Conservation (phyloP, 2,888 invertebrate species). For the Synergus itoensis region DNA sequence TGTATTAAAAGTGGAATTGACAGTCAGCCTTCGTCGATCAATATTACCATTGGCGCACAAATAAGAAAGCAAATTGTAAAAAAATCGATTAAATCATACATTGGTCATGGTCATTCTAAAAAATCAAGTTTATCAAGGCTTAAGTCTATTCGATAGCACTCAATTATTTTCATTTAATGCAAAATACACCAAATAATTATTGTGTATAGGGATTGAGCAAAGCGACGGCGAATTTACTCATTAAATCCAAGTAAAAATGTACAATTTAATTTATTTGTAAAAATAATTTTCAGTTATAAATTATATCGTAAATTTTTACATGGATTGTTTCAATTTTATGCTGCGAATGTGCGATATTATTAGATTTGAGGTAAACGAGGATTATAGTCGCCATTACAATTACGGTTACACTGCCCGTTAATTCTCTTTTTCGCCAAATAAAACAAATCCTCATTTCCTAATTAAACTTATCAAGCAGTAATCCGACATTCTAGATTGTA, state of each 20-base stretch:
- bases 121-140: background rate
- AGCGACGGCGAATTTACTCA: background rate
- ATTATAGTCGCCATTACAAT: slow-evolving; percentile 26
- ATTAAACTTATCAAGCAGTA: background rate
- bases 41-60: slow-evolving; percentile 59
- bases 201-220: background rate
- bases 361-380: slow-evolving; percentile 3
- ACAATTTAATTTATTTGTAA: background rate
- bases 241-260: background rate
- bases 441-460: background rate
- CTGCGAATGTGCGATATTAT: slow-evolving; percentile 14
- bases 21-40: slow-evolving; percentile 58
- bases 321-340: background rate
- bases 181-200: slow-evolving; percentile 1
- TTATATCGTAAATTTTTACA: no score
- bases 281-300: background rate
- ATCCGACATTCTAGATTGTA: background rate
- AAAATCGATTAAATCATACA: background rate
- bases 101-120: background rate
- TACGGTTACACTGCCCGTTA: slow-evolving; percentile 29
- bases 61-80: slow-evolving; percentile 43
- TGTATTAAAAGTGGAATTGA: slow-evolving; percentile 34
- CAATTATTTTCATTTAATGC: background rate
- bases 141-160: no score
- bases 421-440: slow-evolving; percentile 29